Conservation (phyloP, 2,113 vertebrate species). For the Ginglymostoma cirratum region DNA sequence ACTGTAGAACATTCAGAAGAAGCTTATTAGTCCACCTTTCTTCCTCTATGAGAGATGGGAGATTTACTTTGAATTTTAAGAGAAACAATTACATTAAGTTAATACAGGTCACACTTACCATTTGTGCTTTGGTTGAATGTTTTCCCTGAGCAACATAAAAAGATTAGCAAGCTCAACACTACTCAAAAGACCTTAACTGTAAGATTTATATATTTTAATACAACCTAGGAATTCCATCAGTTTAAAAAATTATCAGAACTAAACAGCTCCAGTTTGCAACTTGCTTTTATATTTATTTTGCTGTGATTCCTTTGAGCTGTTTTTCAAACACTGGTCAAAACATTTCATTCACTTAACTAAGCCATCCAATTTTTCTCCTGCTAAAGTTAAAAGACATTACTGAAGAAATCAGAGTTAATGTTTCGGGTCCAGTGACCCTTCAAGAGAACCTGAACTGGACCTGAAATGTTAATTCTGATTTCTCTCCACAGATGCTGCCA, state of each 20-base stretch:
- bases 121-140: background rate
- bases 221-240: background rate
- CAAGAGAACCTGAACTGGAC: too few relatives aligned
- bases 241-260: background rate
- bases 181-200: background rate
- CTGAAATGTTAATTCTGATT: too few relatives aligned
- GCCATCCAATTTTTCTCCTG: background rate
- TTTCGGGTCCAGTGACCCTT: too few relatives aligned
- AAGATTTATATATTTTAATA: background rate
- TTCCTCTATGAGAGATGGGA: background rate
- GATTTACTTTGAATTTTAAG: background rate
- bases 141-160: background rate
- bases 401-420: background rate
- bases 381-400: background rate
- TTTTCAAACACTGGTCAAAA: background rate
- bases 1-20: background rate
- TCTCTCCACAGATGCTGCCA: too few relatives aligned
- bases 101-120: background rate
- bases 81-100: background rate
- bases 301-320: background rate
- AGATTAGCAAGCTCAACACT: background rate
- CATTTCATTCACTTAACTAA: background rate
- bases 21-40: background rate
- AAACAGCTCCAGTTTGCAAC: background rate
- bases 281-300: background rate